Evolutionary conservation across 2,113 vertebrate species (phyloP), one percentile per base, ranked within the genome.

Genomic region (Amphiprion percula): DNA sequence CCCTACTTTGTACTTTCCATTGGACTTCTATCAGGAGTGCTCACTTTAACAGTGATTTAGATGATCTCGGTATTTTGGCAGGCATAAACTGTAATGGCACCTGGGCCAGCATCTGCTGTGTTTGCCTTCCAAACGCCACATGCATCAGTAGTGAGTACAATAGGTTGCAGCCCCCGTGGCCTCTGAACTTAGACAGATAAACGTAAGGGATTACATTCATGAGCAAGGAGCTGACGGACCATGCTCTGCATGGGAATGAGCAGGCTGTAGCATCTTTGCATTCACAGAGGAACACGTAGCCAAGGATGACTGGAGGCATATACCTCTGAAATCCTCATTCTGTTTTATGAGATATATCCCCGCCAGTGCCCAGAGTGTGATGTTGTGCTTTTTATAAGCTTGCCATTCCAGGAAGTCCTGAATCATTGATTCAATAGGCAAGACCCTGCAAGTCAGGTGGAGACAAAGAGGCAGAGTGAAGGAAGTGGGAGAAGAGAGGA

Each of bases 61-160:
- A 69, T 24, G 17, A 49, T 39, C 58, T 58, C 21, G 11, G 33
- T 64, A 54, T 77, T 82, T 80, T 89, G 85, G 79, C 80, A 87
- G 63, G 37, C 71, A 44, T 52, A 62, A 68, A 63, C 77, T 64
- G 23, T 39, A 46, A 2, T 14, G 59, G 69, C 89, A 91, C 88
- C 83, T 88, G 87, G 79, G 41, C 79, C 21, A 58, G 82, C 88
- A 86, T 78, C 83, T 91, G 90, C 71, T 82, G 15, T 16, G 67
- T 73, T 73, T 44, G 73, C 74, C 55, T 63, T 83, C 72, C 54
- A 69, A 74, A 79, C 19, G 12, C 16, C 0, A n/a, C 26, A 47
- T 37, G 64, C 75, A 77, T 68, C 33, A 68, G 64, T n/a, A 2
- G 54, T 7, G 60, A 56, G 55, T n/a, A 10, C 14, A 44, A 55